A percentile compares a stretch with the other conserved stretches of the same genome.
phyloP scores from a whole-genome alignment of 2,113 vertebrate species.

The Salvelinus alpinus region DNA sequence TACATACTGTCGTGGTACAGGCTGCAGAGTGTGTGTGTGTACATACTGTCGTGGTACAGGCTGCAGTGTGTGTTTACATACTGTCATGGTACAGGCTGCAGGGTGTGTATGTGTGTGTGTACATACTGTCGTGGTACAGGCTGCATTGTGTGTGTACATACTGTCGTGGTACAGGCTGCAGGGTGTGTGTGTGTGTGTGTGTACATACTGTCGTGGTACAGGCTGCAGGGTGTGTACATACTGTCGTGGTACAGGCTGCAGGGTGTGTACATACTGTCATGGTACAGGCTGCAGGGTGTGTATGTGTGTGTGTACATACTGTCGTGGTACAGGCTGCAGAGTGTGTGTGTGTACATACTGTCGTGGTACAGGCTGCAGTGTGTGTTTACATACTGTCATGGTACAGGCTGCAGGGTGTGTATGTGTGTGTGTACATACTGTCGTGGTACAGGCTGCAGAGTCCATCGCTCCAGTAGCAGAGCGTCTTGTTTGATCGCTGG shows the following conservation, averaged over 20 bases:
- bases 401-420: background rate
- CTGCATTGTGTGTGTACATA: constrained; percentile 66
- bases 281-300: no score
- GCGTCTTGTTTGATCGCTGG: constrained; percentile 96
- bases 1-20: background rate
- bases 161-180: no score
- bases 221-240: no score
- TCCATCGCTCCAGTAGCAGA: constrained; percentile 93
- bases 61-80: background rate
- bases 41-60: no score
- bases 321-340: background rate
- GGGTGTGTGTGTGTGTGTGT: no score
- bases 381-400: background rate
- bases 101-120: constrained; percentile 5
- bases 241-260: no score
- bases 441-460: constrained; percentile 91
- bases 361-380: background rate
- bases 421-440: constrained; percentile 79
- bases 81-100: no score
- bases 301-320: no score
- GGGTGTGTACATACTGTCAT: no score
- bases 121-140: constrained; percentile 94
- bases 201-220: no score
- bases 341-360: no score
- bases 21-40: no score